Evolutionary conservation across 2,888 invertebrate species (phyloP), one percentile per base, ranked within the genome.

Genomic region (Drosophila robusta): DNA sequence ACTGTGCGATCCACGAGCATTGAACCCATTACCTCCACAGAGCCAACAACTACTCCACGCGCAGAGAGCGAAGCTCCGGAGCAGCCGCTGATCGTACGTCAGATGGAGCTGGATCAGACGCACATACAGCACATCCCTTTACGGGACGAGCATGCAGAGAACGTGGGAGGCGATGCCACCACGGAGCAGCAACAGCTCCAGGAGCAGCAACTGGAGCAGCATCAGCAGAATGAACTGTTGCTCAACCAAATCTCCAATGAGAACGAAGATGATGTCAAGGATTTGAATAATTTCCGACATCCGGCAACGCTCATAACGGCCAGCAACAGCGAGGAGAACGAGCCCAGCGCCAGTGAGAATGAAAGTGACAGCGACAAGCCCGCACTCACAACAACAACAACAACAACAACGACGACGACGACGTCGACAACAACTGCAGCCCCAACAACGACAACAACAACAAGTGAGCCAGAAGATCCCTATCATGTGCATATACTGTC

Each of bases 401-500:
- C 62, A 24, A 44, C 62, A 9, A 18, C 47, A 11, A 65, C 38
- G 1, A 26, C 29, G 42, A 46, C 74, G 26, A 58, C 75, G 34
- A 42, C 68, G 54, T 8, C 63, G 42, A 16, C 68, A 58, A 51
- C 76, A 36, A 24, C 70, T 22, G 29, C 73, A 41, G 50, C 56
- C 18, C 18, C 18, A 14, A 54, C 69, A 36, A 16, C 67, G 14
- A 64, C 75, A 52, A 36, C 70, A 49, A 49, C 76, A 46, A 60
- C 72, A 41, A 64, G 63, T 32, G 81, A 73, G 49, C 68, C 65
- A 66, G 89, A 90, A 78, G 90, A 90, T 89, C 90, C 90, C 49
- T 90, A 90, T 80, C 90, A 90, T 89, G 91, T 85, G 50, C 90
- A 90, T 72, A 90, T 90, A 81, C 80, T 91, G 62, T 90, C 90